Conservation (phyloP, 2,113 vertebrate species). For the Siphamia tubifer region DNA sequence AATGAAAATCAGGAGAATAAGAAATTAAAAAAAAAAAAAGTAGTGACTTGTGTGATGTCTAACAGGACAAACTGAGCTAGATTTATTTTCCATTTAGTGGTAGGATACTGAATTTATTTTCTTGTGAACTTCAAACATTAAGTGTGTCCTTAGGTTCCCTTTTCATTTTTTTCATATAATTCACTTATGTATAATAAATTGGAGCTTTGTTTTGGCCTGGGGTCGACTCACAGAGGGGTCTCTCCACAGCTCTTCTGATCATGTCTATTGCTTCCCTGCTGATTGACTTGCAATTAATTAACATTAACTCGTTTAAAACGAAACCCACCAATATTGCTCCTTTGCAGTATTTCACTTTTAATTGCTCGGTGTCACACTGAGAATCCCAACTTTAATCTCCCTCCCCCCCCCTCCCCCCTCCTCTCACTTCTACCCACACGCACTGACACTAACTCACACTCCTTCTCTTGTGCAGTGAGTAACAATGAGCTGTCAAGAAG, state of each 20-base stretch:
- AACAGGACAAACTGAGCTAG: not conserved
- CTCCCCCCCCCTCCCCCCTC: too few species aligned
- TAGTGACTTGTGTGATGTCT: not conserved
- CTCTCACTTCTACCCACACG: not conserved
- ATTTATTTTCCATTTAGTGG: too few species aligned
- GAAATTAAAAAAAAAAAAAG: not conserved
- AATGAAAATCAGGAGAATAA: slow-evolving; percentile 1
- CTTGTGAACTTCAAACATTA: not conserved
- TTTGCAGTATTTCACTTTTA: slow-evolving; percentile 31
- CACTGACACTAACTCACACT: not conserved
- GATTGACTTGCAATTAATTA: slow-evolving; percentile 46
- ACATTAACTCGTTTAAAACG: slow-evolving; percentile 4
- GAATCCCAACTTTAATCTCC: slow-evolving; percentile 4
- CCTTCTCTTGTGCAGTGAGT: slow-evolving; percentile 8
- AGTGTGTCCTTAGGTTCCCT: not conserved
- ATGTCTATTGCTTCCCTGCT: slow-evolving; percentile 15
- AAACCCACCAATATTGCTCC: slow-evolving; percentile 11
- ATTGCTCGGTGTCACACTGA: slow-evolving; percentile 48
- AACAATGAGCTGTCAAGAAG: slow-evolving; percentile 54
- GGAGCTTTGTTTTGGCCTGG: slow-evolving; percentile 21
- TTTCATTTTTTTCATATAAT: not conserved
- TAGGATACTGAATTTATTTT: not conserved
- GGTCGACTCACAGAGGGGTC: slow-evolving; percentile 25
- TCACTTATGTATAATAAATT: not conserved
- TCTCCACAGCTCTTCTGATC: not conserved